Evolutionary conservation across 2,888 invertebrate species (phyloP).

Genomic region (Penaeus monodon): DNA sequence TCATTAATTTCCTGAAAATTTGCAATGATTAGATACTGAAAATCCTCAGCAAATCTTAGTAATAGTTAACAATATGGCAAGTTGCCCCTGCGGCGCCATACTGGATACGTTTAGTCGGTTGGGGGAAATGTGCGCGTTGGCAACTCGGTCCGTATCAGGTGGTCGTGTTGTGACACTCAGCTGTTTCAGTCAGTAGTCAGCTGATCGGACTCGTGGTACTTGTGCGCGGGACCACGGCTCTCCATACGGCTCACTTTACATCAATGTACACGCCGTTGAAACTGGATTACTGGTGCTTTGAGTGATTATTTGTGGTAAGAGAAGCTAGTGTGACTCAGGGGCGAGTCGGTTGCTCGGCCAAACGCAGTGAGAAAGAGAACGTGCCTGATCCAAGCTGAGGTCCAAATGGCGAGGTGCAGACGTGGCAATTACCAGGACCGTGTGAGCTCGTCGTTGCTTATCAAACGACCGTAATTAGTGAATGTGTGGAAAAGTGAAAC

Average conservation of each 20-base stretch:
- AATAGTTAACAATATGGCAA: no score
- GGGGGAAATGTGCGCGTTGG: slow-evolving; percentile 35
- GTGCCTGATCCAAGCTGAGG: slow-evolving; percentile 8
- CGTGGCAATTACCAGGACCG: slow-evolving; percentile 42
- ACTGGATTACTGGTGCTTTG: background rate
- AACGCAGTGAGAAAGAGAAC: slow-evolving; percentile 11
- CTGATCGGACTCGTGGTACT: slow-evolving; percentile 43
- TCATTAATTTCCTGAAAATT: no score
- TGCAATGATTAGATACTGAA: no score
- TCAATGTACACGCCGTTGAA: slow-evolving; percentile 14
- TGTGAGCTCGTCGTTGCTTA: slow-evolving; percentile 18
- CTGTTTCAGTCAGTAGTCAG: slow-evolving; percentile 61
- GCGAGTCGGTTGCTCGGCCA: slow-evolving; percentile 6
- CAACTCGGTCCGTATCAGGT: slow-evolving; percentile 57
- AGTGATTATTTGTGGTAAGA: slow-evolving; percentile 5
- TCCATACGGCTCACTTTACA: slow-evolving; percentile 34
- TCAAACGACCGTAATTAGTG: slow-evolving; percentile 11
- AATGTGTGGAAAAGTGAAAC: background rate
- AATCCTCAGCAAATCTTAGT: no score
- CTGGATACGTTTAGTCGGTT: no score
- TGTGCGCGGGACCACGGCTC: slow-evolving; percentile 22
- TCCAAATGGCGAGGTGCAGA: slow-evolving; percentile 36
- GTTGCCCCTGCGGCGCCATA: no score
- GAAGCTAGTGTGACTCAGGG: background rate
- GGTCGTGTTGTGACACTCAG: slow-evolving; percentile 60